These are phyloP conservation scores for Leptodirus hochenwartii DNA, from an alignment of 2,888 invertebrate species.

Conservation along the genomic window DNA sequence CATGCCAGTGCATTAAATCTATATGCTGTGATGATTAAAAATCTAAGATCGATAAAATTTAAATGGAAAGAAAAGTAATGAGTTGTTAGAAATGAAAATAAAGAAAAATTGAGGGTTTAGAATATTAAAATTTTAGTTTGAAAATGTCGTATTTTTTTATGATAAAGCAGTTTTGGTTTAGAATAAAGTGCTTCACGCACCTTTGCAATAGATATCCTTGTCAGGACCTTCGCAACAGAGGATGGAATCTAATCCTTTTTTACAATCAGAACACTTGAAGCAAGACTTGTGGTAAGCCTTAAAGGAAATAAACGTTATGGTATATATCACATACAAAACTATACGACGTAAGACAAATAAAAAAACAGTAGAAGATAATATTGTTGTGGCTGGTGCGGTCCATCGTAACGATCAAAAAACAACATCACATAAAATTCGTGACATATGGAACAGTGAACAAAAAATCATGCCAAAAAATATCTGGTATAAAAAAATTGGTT, in stretches of 20 bases:
- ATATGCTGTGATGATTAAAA: too few species aligned
- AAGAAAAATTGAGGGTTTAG: too few species aligned
- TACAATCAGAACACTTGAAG: constrained; percentile 80
- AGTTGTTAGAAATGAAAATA: too few species aligned
- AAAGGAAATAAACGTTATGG: constrained; percentile 31
- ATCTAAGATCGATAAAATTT: too few species aligned
- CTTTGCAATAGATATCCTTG: constrained; percentile 93
- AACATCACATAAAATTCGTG: constrained; percentile 5
- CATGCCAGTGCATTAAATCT: too few species aligned
- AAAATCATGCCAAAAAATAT: too few species aligned
- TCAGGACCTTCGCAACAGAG: constrained; percentile 89
- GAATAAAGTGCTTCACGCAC: constrained; percentile 33
- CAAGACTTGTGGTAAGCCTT: constrained; percentile 85
- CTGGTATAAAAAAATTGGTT: constrained; percentile 1
- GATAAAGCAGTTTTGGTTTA: constrained; percentile 8
- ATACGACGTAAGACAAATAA: too few species aligned
- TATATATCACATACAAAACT: constrained; percentile 9
- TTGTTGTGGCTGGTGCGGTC: neutral
- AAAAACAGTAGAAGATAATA: neutral
- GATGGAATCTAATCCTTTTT: constrained; percentile 75
- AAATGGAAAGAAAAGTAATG: too few species aligned
- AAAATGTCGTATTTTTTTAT: constrained; percentile 4
- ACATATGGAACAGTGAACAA: too few species aligned
- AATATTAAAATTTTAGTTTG: constrained; percentile 2
- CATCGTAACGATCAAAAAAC: neutral